Evolutionary conservation across 37 sponge, comb jelly and placozoan genomes (phyloP).

Genomic region (Haliclona indistincta): DNA sequence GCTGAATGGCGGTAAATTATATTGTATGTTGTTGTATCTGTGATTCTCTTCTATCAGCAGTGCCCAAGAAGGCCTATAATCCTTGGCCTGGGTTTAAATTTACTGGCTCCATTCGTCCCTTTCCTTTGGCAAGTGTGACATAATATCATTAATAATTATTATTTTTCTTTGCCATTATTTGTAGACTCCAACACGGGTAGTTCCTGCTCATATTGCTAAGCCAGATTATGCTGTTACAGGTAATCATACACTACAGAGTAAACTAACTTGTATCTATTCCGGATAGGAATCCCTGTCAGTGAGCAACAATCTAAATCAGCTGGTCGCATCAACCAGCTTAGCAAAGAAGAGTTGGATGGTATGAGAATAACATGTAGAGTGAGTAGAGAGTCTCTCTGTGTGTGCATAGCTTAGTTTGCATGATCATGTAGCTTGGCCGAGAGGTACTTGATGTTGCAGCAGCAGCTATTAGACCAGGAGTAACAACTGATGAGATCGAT

Average conservation of each 20-base stretch:
- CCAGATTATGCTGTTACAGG: constrained; percentile 88
- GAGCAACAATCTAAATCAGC: constrained; percentile 68
- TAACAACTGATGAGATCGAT: constrained; percentile 89
- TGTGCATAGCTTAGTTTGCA: background rate
- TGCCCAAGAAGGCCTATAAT: constrained; percentile 24
- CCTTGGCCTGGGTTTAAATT: constrained; percentile 86
- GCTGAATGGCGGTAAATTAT: constrained; percentile 8
- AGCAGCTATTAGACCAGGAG: constrained; percentile 58
- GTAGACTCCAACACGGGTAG: constrained; percentile 49
- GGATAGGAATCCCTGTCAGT: constrained; percentile 61
- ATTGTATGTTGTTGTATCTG: background rate
- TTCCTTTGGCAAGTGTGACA: constrained; percentile 34
- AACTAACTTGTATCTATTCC: background rate
- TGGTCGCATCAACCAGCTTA: constrained; percentile 61
- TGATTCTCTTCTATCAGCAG: background rate
- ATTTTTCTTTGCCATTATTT: background rate
- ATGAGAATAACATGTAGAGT: constrained; percentile 75
- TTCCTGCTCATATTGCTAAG: constrained; percentile 62
- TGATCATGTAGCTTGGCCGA: constrained; percentile 67
- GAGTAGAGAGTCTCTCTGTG: constrained; percentile 8
- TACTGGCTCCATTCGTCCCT: constrained; percentile 82
- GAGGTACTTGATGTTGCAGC: constrained; percentile 90
- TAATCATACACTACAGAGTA: background rate
- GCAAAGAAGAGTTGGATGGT: constrained; percentile 68
- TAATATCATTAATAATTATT: background rate